These are phyloP conservation scores for Aphelinus certus DNA, from an alignment of 1,140 invertebrate genomes.

Conservation along the genomic window DNA sequence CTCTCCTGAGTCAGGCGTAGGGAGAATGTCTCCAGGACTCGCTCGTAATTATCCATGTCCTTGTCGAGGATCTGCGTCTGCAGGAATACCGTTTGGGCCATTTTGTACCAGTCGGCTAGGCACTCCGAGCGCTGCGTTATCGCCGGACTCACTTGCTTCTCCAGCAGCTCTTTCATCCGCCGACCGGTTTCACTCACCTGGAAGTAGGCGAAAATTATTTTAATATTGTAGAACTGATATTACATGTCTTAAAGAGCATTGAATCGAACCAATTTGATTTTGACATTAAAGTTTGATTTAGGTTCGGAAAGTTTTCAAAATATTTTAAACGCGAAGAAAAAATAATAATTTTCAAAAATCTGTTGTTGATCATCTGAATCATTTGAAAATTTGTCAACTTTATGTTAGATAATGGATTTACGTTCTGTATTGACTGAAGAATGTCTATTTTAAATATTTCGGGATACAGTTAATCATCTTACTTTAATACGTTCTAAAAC, in stretches of 20 bases:
- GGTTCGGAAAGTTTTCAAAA: no score
- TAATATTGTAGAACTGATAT: no score
- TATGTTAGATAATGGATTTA: no score
- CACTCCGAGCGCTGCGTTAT: conserved; percentile 76
- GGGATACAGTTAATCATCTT: conserved; percentile 2
- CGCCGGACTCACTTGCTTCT: conserved; percentile 73
- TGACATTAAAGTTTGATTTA: background rate
- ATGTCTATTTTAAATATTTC: no score
- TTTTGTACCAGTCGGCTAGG: conserved; percentile 86
- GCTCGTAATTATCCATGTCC: conserved; percentile 72
- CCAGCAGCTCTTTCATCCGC: conserved; percentile 72
- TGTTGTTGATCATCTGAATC: no score
- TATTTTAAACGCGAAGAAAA: no score
- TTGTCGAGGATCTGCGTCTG: conserved; percentile 80
- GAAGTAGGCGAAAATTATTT: background rate
- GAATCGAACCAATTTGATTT: conserved; percentile 1
- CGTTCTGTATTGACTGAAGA: no score
- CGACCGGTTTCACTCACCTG: conserved; percentile 74
- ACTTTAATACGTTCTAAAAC: conserved; percentile 83
- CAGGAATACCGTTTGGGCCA: conserved; percentile 80
- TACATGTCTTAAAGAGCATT: no score
- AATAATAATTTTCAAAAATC: no score
- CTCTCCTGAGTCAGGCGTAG: conserved; percentile 59
- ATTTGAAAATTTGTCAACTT: no score
- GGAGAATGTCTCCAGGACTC: conserved; percentile 54